Conservation (phyloP, 1,140 invertebrate species). For the Nylanderia fulva region DNA sequence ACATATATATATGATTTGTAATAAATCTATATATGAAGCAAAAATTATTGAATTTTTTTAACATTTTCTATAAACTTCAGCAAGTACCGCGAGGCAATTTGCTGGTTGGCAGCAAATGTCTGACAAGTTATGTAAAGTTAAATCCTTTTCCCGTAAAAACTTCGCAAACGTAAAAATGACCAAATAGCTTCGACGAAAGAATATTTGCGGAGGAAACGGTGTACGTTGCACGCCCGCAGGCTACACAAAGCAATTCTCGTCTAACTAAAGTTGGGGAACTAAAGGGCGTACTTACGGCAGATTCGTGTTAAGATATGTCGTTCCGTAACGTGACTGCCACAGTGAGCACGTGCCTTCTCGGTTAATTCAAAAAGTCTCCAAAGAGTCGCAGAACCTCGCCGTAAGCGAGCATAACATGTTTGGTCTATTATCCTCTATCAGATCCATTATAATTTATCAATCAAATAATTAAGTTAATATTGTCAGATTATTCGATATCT, state of each 20-base stretch:
- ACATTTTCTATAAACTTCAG: background rate
- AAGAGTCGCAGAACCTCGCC: background rate
- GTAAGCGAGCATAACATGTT: background rate
- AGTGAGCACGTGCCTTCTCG: constrained; percentile 32
- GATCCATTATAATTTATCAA: constrained; percentile 13
- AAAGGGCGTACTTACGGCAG: constrained; percentile 46
- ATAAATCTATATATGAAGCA: background rate
- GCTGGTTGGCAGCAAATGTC: constrained; percentile 13
- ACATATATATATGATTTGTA: no score
- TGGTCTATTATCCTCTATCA: background rate
- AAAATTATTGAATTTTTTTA: background rate
- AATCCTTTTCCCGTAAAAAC: constrained; percentile 16
- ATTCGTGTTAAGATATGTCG: constrained; percentile 65
- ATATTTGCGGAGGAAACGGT: constrained; percentile 11
- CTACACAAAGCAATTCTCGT: constrained; percentile 57
- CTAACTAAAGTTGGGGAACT: constrained; percentile 47
- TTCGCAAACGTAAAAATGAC: constrained; percentile 37
- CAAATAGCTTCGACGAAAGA: constrained; percentile 42
- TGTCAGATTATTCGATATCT: background rate
- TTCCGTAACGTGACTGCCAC: constrained; percentile 62
- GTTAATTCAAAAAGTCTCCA: constrained; percentile 56
- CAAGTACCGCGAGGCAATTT: background rate
- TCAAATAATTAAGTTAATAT: constrained; percentile 6
- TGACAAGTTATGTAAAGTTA: constrained; percentile 4
- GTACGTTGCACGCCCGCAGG: constrained; percentile 27